These are phyloP conservation scores for Sebastes diaconus DNA, from an alignment of 2,797 vertebrate genomes.

Conservation along the genomic window DNA sequence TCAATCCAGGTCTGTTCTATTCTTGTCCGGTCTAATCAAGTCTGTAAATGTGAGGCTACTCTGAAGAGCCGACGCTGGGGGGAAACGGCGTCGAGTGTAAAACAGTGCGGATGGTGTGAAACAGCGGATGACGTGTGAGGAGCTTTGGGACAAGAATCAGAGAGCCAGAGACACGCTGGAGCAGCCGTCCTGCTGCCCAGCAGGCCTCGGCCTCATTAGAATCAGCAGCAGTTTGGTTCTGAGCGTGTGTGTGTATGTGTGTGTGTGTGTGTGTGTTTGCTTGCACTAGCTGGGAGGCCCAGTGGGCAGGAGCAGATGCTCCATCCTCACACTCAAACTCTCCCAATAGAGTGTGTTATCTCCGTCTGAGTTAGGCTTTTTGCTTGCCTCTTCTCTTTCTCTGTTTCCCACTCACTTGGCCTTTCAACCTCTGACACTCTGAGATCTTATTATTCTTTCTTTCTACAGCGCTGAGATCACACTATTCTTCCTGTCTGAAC, in stretches of 20 bases:
- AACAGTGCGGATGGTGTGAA: slow-evolving; percentile 54
- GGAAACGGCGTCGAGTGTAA: slow-evolving; percentile 27
- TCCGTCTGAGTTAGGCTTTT: slow-evolving; percentile 41
- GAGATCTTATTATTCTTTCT: background rate
- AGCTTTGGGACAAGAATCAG: slow-evolving; percentile 68
- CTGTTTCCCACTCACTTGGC: slow-evolving; percentile 3
- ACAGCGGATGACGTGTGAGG: slow-evolving; percentile 52
- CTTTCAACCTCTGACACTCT: slow-evolving; percentile 18
- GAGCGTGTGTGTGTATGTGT: slow-evolving; percentile 39
- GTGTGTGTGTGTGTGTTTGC: slow-evolving; percentile 54
- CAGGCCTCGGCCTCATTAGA: slow-evolving; percentile 74
- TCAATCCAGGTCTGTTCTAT: background rate
- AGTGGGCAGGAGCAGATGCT: slow-evolving; percentile 77
- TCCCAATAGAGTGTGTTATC: slow-evolving; percentile 58
- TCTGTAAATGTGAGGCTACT: background rate
- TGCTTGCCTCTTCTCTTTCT: slow-evolving; percentile 25
- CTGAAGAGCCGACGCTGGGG: slow-evolving; percentile 20
- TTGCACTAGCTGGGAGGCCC: slow-evolving; percentile 63
- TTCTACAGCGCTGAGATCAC: background rate
- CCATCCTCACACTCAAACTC: slow-evolving; percentile 64
- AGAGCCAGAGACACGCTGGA: slow-evolving; percentile 58
- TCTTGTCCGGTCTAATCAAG: background rate
- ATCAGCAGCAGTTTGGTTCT: slow-evolving; percentile 59
- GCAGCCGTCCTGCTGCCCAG: slow-evolving; percentile 62
- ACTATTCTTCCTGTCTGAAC: background rate